A percentile compares a stretch with the other conserved stretches of the same genome.
These are phyloP conservation scores for Argyrosomus japonicus DNA, from an alignment of 2,113 vertebrate species.

Conservation along the genomic window DNA sequence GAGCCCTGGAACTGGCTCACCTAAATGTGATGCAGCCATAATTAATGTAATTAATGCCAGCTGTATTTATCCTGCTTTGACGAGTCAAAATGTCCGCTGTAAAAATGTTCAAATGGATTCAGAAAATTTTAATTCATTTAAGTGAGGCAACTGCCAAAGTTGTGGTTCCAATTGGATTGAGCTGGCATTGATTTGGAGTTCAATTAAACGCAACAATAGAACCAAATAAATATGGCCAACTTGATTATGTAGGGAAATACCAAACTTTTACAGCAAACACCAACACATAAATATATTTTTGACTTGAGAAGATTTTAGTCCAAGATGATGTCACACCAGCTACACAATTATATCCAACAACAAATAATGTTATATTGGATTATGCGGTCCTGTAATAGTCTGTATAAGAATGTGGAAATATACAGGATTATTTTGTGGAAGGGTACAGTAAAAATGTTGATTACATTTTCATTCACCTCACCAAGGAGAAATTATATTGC, in stretches of 20 bases:
- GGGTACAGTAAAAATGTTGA: background rate
- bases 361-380: background rate
- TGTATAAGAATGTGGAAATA: background rate
- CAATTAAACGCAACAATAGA: background rate
- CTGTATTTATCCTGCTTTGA: too few relatives aligned
- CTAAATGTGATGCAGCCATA: too few relatives aligned
- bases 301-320: background rate
- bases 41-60: too few relatives aligned
- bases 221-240: background rate
- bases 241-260: background rate
- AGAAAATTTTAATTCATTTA: background rate
- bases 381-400: background rate
- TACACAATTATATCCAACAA: background rate
- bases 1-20: too few relatives aligned
- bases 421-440: background rate
- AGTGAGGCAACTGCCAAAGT: background rate
- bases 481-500: background rate
- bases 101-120: background rate
- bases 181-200: background rate
- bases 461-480: background rate
- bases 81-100: too few relatives aligned
- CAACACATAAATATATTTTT: background rate
- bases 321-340: background rate
- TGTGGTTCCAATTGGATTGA: background rate
- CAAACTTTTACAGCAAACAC: background rate